A percentile compares a stretch with the other conserved stretches of the same genome.
Conservation (phyloP, 2,888 invertebrate species). For the Thecocarcelia acutangulata region DNA sequence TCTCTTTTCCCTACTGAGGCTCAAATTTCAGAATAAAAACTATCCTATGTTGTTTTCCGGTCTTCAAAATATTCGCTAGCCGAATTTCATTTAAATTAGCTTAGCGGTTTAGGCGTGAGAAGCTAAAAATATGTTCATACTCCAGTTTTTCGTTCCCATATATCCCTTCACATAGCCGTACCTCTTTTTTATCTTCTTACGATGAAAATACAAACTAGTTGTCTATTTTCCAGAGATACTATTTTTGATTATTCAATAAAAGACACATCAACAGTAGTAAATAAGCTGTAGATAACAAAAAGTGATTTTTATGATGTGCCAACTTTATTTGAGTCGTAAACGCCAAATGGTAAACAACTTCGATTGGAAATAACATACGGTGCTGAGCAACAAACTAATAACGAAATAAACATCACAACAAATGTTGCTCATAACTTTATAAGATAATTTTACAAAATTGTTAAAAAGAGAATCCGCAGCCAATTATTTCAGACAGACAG, state of each 20-base stretch:
- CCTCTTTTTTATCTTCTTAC: not conserved
- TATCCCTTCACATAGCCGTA: not conserved
- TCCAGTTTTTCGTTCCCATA: too few relatives aligned
- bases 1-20: too few relatives aligned
- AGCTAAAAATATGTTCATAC: too few relatives aligned
- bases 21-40: too few relatives aligned
- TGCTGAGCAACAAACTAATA: conserved; percentile 3
- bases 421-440: conserved; percentile 48
- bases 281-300: conserved; percentile 13
- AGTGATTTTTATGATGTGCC: conserved; percentile 63
- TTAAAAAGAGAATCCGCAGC: conserved; percentile 17
- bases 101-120: too few relatives aligned
- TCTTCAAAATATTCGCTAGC: too few relatives aligned
- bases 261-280: conserved; percentile 14
- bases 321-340: conserved; percentile 52
- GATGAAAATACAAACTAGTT: conserved; percentile 1
- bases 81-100: too few relatives aligned
- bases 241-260: conserved; percentile 1
- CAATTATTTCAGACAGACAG: not conserved
- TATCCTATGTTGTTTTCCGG: too few relatives aligned
- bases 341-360: conserved; percentile 51
- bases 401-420: conserved; percentile 41
- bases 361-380: conserved; percentile 34
- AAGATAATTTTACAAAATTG: conserved; percentile 39
- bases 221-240: not conserved